phyloP scores from a whole-genome alignment of 2,888 invertebrate genomes.

The Actias luna region DNA sequence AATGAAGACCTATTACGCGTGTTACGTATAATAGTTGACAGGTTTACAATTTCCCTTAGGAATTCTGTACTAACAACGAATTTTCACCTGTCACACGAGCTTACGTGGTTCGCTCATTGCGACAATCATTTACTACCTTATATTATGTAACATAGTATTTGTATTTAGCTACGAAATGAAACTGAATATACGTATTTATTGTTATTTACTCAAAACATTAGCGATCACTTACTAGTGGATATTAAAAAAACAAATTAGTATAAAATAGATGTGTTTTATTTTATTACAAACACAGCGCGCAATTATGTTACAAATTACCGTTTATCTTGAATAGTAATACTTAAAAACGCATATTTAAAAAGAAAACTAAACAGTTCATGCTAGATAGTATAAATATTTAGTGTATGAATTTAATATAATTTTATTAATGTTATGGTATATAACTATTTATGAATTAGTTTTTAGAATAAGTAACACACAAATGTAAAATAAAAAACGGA shows the following conservation, averaged over 20 bases:
- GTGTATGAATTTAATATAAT: too few relatives aligned
- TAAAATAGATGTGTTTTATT: neutral
- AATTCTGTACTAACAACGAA: slow-evolving; percentile 28
- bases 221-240: neutral
- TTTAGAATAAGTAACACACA: too few relatives aligned
- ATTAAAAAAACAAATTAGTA: neutral
- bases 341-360: too few relatives aligned
- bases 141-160: neutral
- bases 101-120: neutral
- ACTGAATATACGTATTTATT: neutral
- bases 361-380: too few relatives aligned
- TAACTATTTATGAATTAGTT: too few relatives aligned
- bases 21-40: slow-evolving; percentile 13
- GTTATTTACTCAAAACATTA: neutral
- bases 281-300: too few relatives aligned
- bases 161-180: neutral
- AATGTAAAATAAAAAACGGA: too few relatives aligned
- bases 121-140: neutral
- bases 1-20: neutral
- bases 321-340: too few relatives aligned
- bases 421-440: too few relatives aligned
- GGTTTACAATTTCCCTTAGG: slow-evolving; percentile 47
- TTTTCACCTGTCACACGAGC: slow-evolving; percentile 30
- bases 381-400: too few relatives aligned
- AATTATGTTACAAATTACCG: too few relatives aligned